A percentile compares a stretch with the other conserved stretches of the same genome.
Conservation (phyloP, 2,113 vertebrate species). For the Zosterops lateralis region DNA sequence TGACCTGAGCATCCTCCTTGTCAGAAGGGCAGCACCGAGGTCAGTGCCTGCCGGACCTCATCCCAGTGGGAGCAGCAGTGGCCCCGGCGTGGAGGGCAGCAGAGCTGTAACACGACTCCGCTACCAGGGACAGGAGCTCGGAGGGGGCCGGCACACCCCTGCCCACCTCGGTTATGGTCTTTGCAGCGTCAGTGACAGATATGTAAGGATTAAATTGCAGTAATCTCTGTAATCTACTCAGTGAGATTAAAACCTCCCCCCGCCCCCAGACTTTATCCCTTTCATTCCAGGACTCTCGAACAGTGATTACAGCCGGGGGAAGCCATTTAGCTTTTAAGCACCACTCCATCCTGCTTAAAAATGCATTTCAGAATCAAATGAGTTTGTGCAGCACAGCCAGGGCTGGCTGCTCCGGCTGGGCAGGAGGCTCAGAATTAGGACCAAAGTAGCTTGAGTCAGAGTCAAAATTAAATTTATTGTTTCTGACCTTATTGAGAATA, state of each 20-base stretch:
- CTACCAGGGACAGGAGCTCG: fast-evolving
- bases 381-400: constrained; percentile 30
- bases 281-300: constrained; percentile 55
- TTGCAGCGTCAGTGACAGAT: constrained; percentile 73
- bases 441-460: constrained; percentile 46
- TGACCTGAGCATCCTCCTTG: fast-evolving
- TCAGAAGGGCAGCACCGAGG: not conserved
- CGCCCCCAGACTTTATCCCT: constrained; percentile 27
- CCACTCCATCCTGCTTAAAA: constrained; percentile 35
- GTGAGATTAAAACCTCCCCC: constrained; percentile 62
- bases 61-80: fast-evolving
- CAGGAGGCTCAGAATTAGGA: constrained; percentile 12
- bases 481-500: constrained; percentile 48
- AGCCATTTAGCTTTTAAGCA: constrained; percentile 56
- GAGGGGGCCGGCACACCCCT: fast-evolving
- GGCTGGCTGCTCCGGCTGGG: constrained; percentile 5
- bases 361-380: constrained; percentile 50
- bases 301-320: constrained; percentile 66
- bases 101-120: fast-evolving
- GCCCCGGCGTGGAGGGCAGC: fast-evolving
- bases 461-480: constrained; percentile 54
- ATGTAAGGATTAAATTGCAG: constrained; percentile 60
- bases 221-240: constrained; percentile 75
- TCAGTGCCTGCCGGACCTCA: fast-evolving
- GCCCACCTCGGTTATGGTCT: constrained; percentile 34